Evolutionary conservation across 1,140 invertebrate species (phyloP), one percentile per base, ranked within the genome.

Genomic region (Drosophila biarmipes): DNA sequence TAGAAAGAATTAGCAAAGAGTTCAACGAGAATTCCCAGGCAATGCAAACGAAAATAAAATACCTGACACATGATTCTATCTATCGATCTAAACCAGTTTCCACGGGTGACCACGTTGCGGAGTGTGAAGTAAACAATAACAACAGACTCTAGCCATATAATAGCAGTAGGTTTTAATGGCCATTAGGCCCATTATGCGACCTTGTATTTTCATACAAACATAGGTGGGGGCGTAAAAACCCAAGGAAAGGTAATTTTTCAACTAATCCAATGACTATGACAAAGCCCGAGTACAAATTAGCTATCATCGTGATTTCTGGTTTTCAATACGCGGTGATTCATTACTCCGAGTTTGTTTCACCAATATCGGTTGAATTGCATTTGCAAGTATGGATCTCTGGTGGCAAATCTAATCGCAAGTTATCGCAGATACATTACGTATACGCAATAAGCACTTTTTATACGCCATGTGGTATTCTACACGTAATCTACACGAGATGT

Each of bases 21-120:
- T n/a, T n/a, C n/a, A n/a, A n/a, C n/a, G n/a, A n/a, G n/a, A 63
- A 63, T 43, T 43, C 10, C 21, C 38, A n/a, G 15, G 15, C 38
- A 59, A 29, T 52, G 38, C 37, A 38, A 29, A 24, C n/a, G 6
- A 15, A 46, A 17, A 58, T 19, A 21, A 14, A 17, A 17, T 38
- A 31, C 40, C n/a, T 48, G 24, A 14, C 63, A 38, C 42, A 15
- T 38, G 56, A 62, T 48, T 37, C 46, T 42, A 53, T 67, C 8
- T 15, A 35, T 68, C 24, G 34, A 46, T 51, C 45, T 43, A 78
- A 82, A 78, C 79, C 63, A 61, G 80, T 82, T 82, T 61, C 42
- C 45, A 61, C 37, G 38, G 55, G 31, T 58, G 63, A 74, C 79
- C 63, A 78, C 57, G 67, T 69, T 66, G 66, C 35, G 27, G 46